Base-by-base conservation (phyloP, 2,888 invertebrate genomes). In the Erannis defoliaria region DNA sequence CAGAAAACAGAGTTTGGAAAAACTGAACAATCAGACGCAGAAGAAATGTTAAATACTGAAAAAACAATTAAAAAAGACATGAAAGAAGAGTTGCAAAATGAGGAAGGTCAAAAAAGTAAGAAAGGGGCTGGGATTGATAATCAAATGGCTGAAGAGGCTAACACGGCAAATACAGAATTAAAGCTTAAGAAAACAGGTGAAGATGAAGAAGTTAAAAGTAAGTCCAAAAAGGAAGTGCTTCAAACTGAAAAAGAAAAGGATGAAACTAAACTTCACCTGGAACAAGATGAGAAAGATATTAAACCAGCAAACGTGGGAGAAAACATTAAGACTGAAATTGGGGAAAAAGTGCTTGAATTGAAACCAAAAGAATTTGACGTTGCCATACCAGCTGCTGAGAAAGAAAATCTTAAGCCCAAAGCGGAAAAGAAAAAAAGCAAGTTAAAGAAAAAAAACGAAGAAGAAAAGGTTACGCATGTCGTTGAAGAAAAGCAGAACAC, bases 231-330 rank as follows among this genome's bases (percentile, higher is more conserved):
- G 12, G 40, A 9, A n/a, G 10, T 40, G 10, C 37, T 12, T 4
- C 16, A 26, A 12, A 16, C 5, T 12, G 18, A 51, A 18, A 16
- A 40, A 37, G 23, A 8, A 26, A 37, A 54, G 18, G 14, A 21
- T 5, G 43, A 54, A 14, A 33, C 43, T 16, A 16, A 26, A 5
- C 2, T 35, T 1, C 18, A 40, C 31, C 10, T 40, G 21, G 21
- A 48, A 46, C 5, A 51, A 18, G 18, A 48, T n/a, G 58, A 67
- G 26, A 72, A 64, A 51, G 45, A 57, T 6, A 55, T 61, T 26
- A 9, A 68, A 48, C 46, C n/a, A n/a, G n/a, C n/a, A n/a, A n/a
- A n/a, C n/a, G n/a, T n/a, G n/a, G n/a, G n/a, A n/a, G n/a, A n/a
- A n/a, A n/a, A n/a, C n/a, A n/a, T n/a, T n/a, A n/a, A n/a, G n/a